Evolutionary conservation across 1,140 invertebrate genomes (phyloP), one percentile per base, ranked within the genome.

Genomic region (Eupristina koningsbergeri): DNA sequence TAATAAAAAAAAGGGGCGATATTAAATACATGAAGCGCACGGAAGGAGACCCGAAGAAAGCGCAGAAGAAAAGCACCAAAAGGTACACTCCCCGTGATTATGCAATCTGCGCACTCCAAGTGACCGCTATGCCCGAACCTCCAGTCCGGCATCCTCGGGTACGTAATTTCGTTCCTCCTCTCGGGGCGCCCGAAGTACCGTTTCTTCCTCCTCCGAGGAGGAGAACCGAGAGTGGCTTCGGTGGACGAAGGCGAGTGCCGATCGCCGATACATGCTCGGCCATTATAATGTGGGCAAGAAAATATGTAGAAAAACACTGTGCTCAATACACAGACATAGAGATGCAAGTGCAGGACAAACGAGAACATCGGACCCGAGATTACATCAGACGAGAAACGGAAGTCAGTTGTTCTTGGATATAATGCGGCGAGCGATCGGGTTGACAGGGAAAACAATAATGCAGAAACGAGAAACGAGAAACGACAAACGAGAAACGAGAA

Each of bases 151-250:
- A 76, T 76, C 47, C n/a, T 76, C n/a, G 58, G 31, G 50, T 41
- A 77, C 29, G 76, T 47, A 64, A 79, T 67, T 79, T 79, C 26
- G n/a, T 79, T 50, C 61, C 58, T 79, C 61, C 58, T 79, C 76
- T 63, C 58, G 36, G 58, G 17, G 36, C 67, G 64, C n/a, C n/a
- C 76, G 1, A 79, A 45, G 61, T 79, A 64, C 58, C 76, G 76
- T 79, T 76, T 50, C 0, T 76, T 34, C 74, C 17, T 41, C 15
- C 17, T 41, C 15, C 67, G 26, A 71, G 36, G 34, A 19, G 15
- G 19, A 19, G 34, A 53, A 50, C 29, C 3, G 45, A 50, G 73
- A 75, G n/a, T 75, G 41, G 9, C 73, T n/a, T 34, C 73, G 26
- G 9, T 75, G n/a, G 11, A 31, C 41, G 13, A 58, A 58, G 22